These are phyloP conservation scores for Acheta domesticus DNA, from an alignment of 2,888 invertebrate genomes.

Conservation along the genomic window DNA sequence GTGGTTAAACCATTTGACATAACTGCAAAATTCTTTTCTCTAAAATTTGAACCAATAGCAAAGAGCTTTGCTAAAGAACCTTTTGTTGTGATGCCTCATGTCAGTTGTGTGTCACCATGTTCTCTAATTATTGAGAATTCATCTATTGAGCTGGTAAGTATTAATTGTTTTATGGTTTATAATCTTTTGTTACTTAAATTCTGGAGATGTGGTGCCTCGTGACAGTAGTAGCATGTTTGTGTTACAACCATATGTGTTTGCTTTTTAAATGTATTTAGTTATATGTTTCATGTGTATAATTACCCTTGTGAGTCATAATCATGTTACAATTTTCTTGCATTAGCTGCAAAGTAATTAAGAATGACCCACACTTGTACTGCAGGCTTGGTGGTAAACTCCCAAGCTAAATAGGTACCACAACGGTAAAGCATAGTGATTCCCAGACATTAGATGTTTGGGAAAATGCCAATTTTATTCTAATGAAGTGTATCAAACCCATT, in stretches of 20 bases:
- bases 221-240: not conserved
- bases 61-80: conserved; percentile 67
- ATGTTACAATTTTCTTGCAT: too few relatives aligned
- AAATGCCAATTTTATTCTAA: too few relatives aligned
- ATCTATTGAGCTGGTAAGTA: conserved; percentile 58
- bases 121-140: conserved; percentile 64
- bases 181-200: not conserved
- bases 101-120: conserved; percentile 68
- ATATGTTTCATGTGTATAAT: too few relatives aligned
- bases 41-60: conserved; percentile 61
- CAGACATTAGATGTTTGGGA: too few relatives aligned
- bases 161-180: not conserved
- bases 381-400: too few relatives aligned
- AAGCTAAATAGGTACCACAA: too few relatives aligned
- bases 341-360: too few relatives aligned
- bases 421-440: too few relatives aligned
- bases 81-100: conserved; percentile 65
- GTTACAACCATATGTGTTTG: not conserved
- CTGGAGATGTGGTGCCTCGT: not conserved
- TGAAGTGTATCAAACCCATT: too few relatives aligned
- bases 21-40: conserved; percentile 61
- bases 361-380: too few relatives aligned
- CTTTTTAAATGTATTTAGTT: too few relatives aligned
- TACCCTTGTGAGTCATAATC: too few relatives aligned
- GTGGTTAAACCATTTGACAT: conserved; percentile 70